Conservation (phyloP, 2,797 vertebrate species). For the Setipinna tenuifilis region DNA sequence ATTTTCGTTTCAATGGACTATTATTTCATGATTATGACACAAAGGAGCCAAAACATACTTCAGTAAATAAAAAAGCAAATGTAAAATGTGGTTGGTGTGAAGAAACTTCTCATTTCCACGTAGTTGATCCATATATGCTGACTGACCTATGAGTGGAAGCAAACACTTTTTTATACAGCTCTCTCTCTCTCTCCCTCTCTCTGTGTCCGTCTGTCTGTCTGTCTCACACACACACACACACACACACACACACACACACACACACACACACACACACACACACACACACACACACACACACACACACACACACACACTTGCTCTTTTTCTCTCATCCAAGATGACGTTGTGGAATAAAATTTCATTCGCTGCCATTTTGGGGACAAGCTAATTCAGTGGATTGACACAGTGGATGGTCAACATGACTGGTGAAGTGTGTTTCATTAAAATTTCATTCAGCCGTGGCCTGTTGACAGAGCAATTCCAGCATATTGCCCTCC, state of each 20-base stretch:
- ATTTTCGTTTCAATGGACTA: background rate
- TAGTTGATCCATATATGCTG: too few species aligned
- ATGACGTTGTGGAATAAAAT: slow-evolving; percentile 20
- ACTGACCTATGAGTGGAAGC: too few species aligned
- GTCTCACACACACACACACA: too few species aligned
- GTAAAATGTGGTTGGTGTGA: background rate
- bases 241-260: too few species aligned
- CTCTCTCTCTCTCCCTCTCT: too few species aligned
- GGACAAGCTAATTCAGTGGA: slow-evolving; percentile 24
- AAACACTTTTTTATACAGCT: too few species aligned
- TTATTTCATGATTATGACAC: background rate
- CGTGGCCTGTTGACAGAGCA: slow-evolving; percentile 20
- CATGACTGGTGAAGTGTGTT: slow-evolving; percentile 22
- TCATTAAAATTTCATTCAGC: slow-evolving; percentile 15
- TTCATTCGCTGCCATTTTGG: slow-evolving; percentile 19
- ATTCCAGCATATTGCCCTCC: background rate
- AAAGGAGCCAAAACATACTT: background rate
- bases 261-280: too few species aligned
- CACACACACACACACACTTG: background rate
- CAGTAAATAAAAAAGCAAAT: background rate
- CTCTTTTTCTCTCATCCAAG: background rate
- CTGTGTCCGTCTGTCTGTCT: too few species aligned
- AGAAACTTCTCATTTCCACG: background rate
- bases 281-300: too few species aligned
- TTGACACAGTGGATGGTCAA: slow-evolving; percentile 23